Base-by-base conservation (phyloP, 2,113 vertebrate genomes). In the Callipepla californica region DNA sequence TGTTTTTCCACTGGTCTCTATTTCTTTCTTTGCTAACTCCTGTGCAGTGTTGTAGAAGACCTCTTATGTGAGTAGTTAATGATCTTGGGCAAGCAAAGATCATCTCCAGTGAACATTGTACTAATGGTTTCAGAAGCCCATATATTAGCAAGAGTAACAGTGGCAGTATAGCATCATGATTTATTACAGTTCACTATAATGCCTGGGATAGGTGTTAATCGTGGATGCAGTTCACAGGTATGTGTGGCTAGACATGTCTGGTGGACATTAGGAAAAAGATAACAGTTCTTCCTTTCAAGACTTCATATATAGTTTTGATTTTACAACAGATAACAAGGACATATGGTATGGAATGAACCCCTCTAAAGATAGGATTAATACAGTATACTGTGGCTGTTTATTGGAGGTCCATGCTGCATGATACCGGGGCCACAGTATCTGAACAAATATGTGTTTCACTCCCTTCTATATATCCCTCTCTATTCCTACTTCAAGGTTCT, bases 221-320 rank as follows among this genome's bases (percentile, higher is more conserved):
- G 13, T 75, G 47, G 9, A 38, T 42, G 36, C 2, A 48, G 16
- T 25, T 91, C 36, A 8, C 11, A 62, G 40, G 23, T 83, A 32
- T 0, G 0, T 15, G 19, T 65, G 62, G 13, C 11, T 79, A 47
- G 6, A 40, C 51, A 44, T 30, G 11, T 83, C 36, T 76, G n/a
- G 7, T 23, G 16, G 11, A n/a, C 8, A 32, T 61, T 28, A 36
- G 40, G 32, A 42, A 51, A 85, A 72, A 38, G 6, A 4, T 44
- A 58, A 32, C 2, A 45, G 51, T 72, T 19, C 14, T 23, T 19
- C 47, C 17, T 13, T 13, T 19, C 40, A 58, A 58, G 16, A 55
- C 11, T 20, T 53, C 26, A 50, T 36, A 13, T 3, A 14, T 2
- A 25, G 20, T 51, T 42, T n/a, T 65, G 15, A 42, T 82, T 22